Conservation (phyloP, 2,797 vertebrate species). For the Falco concolor region DNA sequence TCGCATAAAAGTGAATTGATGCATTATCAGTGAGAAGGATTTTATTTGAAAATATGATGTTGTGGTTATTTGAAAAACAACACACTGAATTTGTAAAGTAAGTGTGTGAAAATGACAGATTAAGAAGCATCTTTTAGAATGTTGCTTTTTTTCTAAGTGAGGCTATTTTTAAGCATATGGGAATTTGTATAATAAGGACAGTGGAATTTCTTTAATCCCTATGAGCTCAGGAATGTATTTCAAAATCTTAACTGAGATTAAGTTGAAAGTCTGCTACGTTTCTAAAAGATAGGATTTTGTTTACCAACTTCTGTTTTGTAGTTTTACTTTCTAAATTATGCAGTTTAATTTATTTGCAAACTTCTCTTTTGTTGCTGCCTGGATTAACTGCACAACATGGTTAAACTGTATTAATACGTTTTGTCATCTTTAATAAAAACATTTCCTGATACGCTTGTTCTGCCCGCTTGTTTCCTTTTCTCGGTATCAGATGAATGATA, state of each 20-base stretch:
- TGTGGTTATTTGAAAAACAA: not conserved
- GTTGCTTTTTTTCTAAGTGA: conserved; percentile 32
- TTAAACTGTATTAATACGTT: conserved; percentile 26
- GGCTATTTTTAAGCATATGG: conserved; percentile 20
- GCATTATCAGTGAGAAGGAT: not conserved
- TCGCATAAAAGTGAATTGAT: not conserved
- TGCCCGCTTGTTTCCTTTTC: conserved; percentile 42
- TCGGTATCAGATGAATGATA: not conserved
- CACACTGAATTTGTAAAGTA: not conserved
- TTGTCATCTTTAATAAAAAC: conserved; percentile 69
- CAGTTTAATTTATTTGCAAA: conserved; percentile 54
- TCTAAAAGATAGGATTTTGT: conserved; percentile 39
- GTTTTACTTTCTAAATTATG: conserved; percentile 45
- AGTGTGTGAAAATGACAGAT: conserved; percentile 25
- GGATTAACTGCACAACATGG: not conserved
- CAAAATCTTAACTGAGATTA: conserved; percentile 27
- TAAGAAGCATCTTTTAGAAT: not conserved
- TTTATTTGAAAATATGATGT: not conserved
- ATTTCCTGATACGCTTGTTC: conserved; percentile 32
- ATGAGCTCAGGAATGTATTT: conserved; percentile 55
- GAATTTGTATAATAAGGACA: conserved; percentile 31
- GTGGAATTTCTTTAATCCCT: conserved; percentile 37
- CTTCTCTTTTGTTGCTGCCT: conserved; percentile 15
- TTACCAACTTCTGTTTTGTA: conserved; percentile 35
- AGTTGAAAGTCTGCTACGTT: conserved; percentile 40